phyloP scores from a whole-genome alignment of 2,888 invertebrate genomes.

The Orchesella flavescens region DNA sequence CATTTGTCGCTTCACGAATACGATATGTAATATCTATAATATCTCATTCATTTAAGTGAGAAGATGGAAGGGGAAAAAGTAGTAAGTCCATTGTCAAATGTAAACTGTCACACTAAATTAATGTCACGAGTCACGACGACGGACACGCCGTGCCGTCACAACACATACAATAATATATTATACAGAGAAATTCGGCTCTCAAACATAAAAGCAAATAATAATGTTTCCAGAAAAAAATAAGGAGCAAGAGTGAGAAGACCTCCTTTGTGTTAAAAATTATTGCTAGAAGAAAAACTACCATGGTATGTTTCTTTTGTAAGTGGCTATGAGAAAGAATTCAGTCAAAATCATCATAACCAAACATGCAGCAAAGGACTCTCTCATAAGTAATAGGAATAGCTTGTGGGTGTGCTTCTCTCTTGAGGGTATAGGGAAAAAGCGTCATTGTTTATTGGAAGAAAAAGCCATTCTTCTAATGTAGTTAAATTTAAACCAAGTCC shows the following conservation, averaged over 20 bases:
- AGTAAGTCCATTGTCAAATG: constrained; percentile 54
- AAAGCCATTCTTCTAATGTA: not conserved
- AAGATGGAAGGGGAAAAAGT: constrained; percentile 16
- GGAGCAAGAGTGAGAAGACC: not conserved
- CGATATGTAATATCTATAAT: constrained; percentile 32
- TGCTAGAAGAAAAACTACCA: no score
- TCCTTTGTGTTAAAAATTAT: constrained; percentile 10
- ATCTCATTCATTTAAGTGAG: constrained; percentile 43
- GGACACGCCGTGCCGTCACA: not conserved
- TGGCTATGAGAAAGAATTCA: no score
- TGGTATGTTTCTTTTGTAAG: no score
- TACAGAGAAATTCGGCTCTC: not conserved
- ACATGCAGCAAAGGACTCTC: no score
- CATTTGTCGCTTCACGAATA: no score
- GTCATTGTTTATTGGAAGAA: not conserved
- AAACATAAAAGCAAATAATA: not conserved
- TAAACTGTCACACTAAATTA: constrained; percentile 61
- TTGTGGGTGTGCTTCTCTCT: no score
- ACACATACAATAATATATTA: not conserved
- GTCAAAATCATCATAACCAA: no score
- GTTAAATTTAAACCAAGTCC: not conserved
- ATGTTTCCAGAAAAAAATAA: not conserved
- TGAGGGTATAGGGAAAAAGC: no score
- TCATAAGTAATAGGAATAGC: no score
- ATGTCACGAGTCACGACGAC: constrained; percentile 52